phyloP scores from a whole-genome alignment of 1,140 invertebrate genomes.

The Aphidius gifuensis region DNA sequence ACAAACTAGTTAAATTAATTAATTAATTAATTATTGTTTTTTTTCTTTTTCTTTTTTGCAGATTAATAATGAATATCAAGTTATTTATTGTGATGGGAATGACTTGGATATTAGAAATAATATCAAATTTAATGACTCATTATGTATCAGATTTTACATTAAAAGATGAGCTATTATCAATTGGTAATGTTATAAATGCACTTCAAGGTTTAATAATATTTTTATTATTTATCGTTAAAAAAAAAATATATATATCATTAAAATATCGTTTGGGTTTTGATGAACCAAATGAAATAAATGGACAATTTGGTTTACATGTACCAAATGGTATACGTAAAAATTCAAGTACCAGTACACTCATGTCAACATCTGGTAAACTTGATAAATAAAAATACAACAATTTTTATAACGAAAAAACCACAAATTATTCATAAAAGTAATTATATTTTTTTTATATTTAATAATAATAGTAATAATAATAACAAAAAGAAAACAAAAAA shows the following conservation, averaged over 20 bases:
- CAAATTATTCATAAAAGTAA: too few relatives aligned
- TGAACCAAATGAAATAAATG: slow-evolving; percentile 11
- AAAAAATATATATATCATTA: slow-evolving; percentile 52
- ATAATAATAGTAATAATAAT: too few relatives aligned
- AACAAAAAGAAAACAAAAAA: too few relatives aligned
- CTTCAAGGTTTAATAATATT: slow-evolving; percentile 66
- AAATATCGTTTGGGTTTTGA: slow-evolving; percentile 26
- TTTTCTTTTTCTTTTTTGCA: slow-evolving; percentile 38
- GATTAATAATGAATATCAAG: slow-evolving; percentile 68
- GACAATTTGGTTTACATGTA: slow-evolving; percentile 28
- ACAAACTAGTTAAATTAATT: neutral
- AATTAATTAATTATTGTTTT: neutral
- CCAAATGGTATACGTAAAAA: slow-evolving; percentile 35
- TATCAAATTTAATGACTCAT: slow-evolving; percentile 52
- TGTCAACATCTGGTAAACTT: slow-evolving; percentile 35
- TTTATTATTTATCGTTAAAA: slow-evolving; percentile 64
- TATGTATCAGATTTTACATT: slow-evolving; percentile 24
- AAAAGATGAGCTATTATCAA: slow-evolving; percentile 36
- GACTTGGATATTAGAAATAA: slow-evolving; percentile 66
- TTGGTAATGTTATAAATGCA: slow-evolving; percentile 61
- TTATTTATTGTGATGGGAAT: slow-evolving; percentile 75
- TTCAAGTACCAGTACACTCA: slow-evolving; percentile 37
- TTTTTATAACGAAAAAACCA: neutral
- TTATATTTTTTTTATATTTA: too few relatives aligned
- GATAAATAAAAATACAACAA: slow-evolving; percentile 11